Base-by-base conservation (phyloP, 1,140 invertebrate species). In the Monochamus saltuarius region DNA sequence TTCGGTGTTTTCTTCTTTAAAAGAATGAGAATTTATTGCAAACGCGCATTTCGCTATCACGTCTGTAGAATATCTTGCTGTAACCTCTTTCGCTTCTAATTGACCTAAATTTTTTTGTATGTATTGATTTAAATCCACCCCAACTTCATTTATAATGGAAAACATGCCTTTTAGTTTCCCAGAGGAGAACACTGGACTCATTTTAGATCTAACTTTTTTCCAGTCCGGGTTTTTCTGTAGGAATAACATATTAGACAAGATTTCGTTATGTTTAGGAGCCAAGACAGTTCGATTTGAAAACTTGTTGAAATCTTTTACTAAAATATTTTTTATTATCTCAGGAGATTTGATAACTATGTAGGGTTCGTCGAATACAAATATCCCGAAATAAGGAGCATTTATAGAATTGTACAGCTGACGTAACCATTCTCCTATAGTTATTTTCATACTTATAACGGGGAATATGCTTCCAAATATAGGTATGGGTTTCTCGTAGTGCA, bases 251-350 rank as follows among this genome's bases (percentile, higher is more conserved):
- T 64, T 58, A 0, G 50, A 29, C 13, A 47, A 51, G 36, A 62
- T 56, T 13, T 55, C 42, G 22, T 66, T 54, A 19, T 62, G 19
- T 56, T 46, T 49, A 14, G 52, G 39, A 17, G 53, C 22, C 2
- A 45, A 29, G 0, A 61, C 36, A 10, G 22, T 59, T 7, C 78
- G 71, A 60, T 85, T 81, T 8, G 76, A 71, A 62, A 85, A 85
- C 72, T 82, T 68, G 59, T 83, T 79, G 71, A 84, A 85, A 69
- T 85, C 83, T 65, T 78, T 77, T 19, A 84, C 80, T 43, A 80
- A 73, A 35, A 85, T 66, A 29, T 74, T 64, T 71, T 83, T 84
- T 1, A 85, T 79, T 9, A 85, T 55, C 3, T 85, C 80, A 8
- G 80, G 77, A 67, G 84, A 81, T 60, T 77, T 63, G 0, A 83